phyloP scores from a whole-genome alignment of 2,797 vertebrate species.

The Alfaro cultratus region DNA sequence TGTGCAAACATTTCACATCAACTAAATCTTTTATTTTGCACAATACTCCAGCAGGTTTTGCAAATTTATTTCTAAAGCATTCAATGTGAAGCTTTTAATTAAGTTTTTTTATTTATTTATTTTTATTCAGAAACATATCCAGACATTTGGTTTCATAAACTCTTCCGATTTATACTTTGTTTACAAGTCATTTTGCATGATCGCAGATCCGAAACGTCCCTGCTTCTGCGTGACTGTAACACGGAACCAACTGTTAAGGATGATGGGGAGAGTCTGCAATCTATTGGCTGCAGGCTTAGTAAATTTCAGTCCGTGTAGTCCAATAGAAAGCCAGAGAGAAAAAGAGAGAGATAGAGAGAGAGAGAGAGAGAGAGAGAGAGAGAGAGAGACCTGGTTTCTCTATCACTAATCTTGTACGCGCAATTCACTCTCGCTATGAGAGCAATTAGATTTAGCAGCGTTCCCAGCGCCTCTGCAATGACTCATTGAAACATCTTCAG shows the following conservation, averaged over 20 bases:
- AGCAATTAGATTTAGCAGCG: conserved; percentile 82
- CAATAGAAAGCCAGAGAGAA: conserved; percentile 82
- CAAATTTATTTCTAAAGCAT: no score
- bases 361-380: conserved; percentile 38
- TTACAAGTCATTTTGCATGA: no score
- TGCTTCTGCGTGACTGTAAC: neutral
- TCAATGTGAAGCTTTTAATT: no score
- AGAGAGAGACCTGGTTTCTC: conserved; percentile 77
- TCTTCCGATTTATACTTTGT: no score
- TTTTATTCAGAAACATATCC: no score
- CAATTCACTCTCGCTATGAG: conserved; percentile 76
- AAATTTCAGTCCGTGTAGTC: conserved; percentile 88
- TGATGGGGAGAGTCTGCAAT: conserved; percentile 67
- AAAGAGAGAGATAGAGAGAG: conserved; percentile 48
- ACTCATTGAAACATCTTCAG: conserved; percentile 73
- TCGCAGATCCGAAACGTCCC: no score
- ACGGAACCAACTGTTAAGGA: neutral
- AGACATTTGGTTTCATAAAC: no score
- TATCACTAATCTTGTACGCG: conserved; percentile 80
- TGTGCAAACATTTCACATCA: no score
- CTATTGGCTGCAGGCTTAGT: conserved; percentile 91
- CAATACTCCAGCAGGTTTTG: no score
- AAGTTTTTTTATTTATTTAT: no score
- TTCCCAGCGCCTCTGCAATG: conserved; percentile 71
- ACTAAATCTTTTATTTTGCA: no score